Conservation (phyloP, 2,888 invertebrate genomes). For the Tinea pellionella region DNA sequence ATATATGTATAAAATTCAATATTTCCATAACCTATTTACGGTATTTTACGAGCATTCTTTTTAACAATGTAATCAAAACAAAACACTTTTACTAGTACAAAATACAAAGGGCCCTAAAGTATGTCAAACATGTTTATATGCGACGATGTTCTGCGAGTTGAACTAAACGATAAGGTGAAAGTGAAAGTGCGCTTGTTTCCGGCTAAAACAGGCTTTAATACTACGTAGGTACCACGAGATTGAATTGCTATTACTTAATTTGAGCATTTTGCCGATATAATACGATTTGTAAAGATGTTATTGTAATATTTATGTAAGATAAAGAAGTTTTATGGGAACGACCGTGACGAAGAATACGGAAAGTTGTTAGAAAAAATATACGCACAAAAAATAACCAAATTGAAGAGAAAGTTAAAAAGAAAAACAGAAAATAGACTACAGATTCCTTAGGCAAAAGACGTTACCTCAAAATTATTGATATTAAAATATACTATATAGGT, state of each 20-base stretch:
- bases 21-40: too few species aligned
- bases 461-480: too few species aligned
- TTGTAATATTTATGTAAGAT: too few species aligned
- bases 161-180: conserved; percentile 26
- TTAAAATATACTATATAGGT: too few species aligned
- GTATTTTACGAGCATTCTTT: background rate
- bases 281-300: too few species aligned
- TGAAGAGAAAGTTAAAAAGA: too few species aligned
- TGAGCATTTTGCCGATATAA: too few species aligned
- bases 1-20: too few species aligned
- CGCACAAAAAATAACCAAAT: too few species aligned
- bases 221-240: background rate
- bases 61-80: background rate
- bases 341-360: background rate
- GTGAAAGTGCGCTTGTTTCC: conserved; percentile 30
- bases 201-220: background rate
- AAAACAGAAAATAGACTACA: too few species aligned
- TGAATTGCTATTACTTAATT: background rate
- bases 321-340: background rate
- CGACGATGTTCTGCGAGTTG: background rate
- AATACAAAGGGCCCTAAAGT: conserved; percentile 34
- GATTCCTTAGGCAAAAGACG: too few species aligned
- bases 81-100: background rate
- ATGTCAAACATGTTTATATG: conserved; percentile 28
- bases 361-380: too few species aligned